Percentiles rank a stretch among this genome's conserved stretches.
These are phyloP conservation scores for Henricia sp. DNA, from an alignment of 53 echinoderm and acorn worm species.

Conservation along the genomic window DNA sequence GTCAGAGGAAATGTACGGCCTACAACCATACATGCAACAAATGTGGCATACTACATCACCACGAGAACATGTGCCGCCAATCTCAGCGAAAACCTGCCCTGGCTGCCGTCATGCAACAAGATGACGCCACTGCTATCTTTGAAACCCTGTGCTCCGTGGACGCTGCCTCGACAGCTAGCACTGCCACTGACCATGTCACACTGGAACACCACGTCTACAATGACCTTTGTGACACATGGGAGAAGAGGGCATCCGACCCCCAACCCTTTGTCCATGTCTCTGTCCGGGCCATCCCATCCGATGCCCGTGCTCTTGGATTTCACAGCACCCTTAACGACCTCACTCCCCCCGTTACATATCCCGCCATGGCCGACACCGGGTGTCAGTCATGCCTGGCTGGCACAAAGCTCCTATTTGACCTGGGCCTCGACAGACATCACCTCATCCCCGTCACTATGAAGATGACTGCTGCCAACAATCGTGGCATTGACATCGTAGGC, in stretches of 20 bases:
- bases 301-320: constrained; percentile 55
- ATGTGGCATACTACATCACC: constrained; percentile 40
- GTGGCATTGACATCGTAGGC: constrained; percentile 51
- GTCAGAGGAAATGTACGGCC: constrained; percentile 29
- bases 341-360: background rate
- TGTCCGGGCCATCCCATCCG: constrained; percentile 2
- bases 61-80: constrained; percentile 32
- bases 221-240: constrained; percentile 42
- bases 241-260: constrained; percentile 37
- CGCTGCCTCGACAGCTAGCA: background rate
- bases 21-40: constrained; percentile 56
- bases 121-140: no score
- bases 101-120: background rate
- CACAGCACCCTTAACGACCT: background rate
- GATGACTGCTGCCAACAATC: constrained; percentile 65
- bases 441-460: constrained; percentile 71
- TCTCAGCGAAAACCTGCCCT: background rate
- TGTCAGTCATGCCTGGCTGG: constrained; percentile 46
- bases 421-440: constrained; percentile 44
- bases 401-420: constrained; percentile 28
- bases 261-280: constrained; percentile 53
- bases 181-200: background rate
- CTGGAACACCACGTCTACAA: constrained; percentile 62
- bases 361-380: constrained; percentile 69
- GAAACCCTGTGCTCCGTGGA: background rate